Percentiles rank a stretch among this genome's conserved stretches.
These are phyloP conservation scores for Hucho hucho DNA, from an alignment of 2,113 vertebrate species.

Conservation along the genomic window DNA sequence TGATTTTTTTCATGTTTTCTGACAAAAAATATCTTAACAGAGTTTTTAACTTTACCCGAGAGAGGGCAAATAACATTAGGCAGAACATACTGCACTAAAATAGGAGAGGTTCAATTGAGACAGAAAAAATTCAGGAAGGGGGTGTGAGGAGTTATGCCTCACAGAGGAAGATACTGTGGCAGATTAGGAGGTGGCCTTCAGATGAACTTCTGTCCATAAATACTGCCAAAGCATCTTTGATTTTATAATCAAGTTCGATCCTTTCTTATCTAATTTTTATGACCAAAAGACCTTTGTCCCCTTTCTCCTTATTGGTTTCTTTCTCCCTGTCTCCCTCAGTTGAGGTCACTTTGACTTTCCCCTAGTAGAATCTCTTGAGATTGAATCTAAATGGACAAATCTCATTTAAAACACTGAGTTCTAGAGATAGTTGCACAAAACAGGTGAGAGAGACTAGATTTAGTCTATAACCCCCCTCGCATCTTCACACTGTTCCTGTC, in stretches of 20 bases:
- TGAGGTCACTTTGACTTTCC: conserved; percentile 6
- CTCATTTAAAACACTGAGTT: not conserved
- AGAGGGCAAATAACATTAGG: conserved; percentile 46
- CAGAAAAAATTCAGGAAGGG: conserved; percentile 32
- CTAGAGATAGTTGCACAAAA: not conserved
- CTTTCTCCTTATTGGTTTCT: not conserved
- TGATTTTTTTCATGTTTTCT: conserved; percentile 12
- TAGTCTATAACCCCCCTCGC: conserved; percentile 22
- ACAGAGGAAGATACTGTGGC: conserved; percentile 22
- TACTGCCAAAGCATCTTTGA: conserved; percentile 30
- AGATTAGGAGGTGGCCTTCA: conserved; percentile 38
- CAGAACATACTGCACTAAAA: conserved; percentile 66
- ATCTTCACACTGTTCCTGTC: conserved; percentile 25
- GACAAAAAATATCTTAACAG: conserved; percentile 6
- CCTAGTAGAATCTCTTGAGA: not conserved
- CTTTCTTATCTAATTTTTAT: conserved; percentile 16
- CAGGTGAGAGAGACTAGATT: not conserved
- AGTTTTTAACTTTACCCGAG: conserved; percentile 43
- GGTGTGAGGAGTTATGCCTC: conserved; percentile 11
- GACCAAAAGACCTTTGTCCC: not conserved
- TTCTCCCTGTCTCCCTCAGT: not conserved
- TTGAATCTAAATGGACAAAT: not conserved
- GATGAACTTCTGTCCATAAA: conserved; percentile 31
- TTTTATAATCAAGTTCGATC: conserved; percentile 30
- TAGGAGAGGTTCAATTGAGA: conserved; percentile 63